These are phyloP conservation scores for Bombus terrestris DNA, from an alignment of 1,140 invertebrate genomes.

Conservation along the genomic window DNA sequence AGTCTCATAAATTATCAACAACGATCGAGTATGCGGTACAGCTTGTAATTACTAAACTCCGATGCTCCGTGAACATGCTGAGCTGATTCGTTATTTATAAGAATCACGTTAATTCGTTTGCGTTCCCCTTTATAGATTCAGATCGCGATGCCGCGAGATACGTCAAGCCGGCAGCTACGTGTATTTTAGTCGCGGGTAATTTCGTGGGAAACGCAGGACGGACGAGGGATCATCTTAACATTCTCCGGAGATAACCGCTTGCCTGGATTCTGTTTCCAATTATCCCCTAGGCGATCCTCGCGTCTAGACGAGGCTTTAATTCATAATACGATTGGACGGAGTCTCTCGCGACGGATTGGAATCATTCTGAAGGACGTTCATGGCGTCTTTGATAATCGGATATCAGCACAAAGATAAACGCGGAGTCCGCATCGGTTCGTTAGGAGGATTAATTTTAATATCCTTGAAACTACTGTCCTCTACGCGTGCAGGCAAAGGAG, in stretches of 20 bases:
- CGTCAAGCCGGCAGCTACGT: background rate
- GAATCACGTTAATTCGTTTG: conserved; percentile 2
- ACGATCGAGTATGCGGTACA: no score
- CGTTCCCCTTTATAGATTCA: background rate
- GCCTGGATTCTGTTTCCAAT: conserved; percentile 41
- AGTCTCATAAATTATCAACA: no score
- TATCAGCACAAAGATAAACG: background rate
- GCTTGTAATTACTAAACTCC: no score
- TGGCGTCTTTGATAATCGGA: background rate
- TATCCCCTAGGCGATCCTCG: conserved; percentile 28
- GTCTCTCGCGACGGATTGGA: conserved; percentile 21
- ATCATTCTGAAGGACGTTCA: background rate
- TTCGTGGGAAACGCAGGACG: background rate
- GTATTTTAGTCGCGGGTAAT: conserved; percentile 25
- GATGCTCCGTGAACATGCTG: no score
- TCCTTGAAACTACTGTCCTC: background rate
- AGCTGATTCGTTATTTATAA: background rate
- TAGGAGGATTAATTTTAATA: conserved; percentile 22
- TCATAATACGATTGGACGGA: conserved; percentile 43
- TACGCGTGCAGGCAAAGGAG: background rate
- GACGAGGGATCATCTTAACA: conserved; percentile 24
- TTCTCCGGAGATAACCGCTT: conserved; percentile 25
- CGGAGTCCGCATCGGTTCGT: background rate
- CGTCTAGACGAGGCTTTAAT: conserved; percentile 45
- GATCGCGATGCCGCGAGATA: background rate